Evolutionary conservation across 2,888 invertebrate species (phyloP), one percentile per base, ranked within the genome.

Genomic region (Sipha maydis): DNA sequence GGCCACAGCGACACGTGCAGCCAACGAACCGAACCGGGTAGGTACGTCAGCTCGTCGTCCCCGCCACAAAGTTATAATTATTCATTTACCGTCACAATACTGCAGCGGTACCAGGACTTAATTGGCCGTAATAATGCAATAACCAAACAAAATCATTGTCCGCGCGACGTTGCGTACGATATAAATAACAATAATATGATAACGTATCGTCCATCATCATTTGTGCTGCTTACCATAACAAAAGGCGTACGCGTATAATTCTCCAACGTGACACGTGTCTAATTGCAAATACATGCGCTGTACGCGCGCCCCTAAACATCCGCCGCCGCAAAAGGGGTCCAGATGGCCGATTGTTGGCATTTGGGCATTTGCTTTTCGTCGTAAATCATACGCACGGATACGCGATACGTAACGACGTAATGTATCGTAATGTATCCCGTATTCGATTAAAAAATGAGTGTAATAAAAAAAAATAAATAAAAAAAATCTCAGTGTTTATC

Each of bases 181-280:
- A 41, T 9, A 5, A 41, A 41, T 41, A 41, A 41, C 11, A 8
- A 41, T 41, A 41, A 14, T 11, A 69, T 69, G 28, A 69, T 69
- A 69, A 69, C 78, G 21, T 34, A 88, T 75, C 86, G 80, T 88
- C 61, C 86, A 88, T 88, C 86, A 88, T 88, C 73, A 41, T 88
- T 88, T 82, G 73, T 82, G 73, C 86, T n/a, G 41, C n/a, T 88
- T 88, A 88, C 86, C 86, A 88, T 88, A 75, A 88, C 86, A 88
- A 88, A 88, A 88, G 80, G 61, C 75, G 56, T 21, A 7, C 69
- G 69, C 11, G 11, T 69, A 56, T 41, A 73, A 78, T 75, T 71
- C 80, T 25, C 80, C 75, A 61, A 61, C 71, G 14, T 54, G 85
- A 54, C 86, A 88, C 86, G 86, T 88, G 80, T 80, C 86, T 88